These are phyloP conservation scores for Megathymus violae DNA, from an alignment of 1,140 invertebrate species.

Conservation along the genomic window DNA sequence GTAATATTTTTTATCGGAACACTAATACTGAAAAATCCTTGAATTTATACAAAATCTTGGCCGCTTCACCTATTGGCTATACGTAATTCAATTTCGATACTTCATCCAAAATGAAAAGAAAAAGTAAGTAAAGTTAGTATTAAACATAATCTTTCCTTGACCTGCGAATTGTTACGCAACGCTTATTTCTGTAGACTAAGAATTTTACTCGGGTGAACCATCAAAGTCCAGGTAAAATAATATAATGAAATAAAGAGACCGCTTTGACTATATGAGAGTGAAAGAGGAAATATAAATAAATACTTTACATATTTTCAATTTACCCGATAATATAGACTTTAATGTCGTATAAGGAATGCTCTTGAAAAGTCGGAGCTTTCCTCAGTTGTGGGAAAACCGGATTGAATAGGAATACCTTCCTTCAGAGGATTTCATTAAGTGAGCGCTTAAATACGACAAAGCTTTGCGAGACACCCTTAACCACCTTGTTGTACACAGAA, in stretches of 20 bases:
- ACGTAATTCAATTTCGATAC: no score
- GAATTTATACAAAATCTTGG: no score
- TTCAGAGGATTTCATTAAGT: conserved; percentile 50
- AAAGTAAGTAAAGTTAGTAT: no score
- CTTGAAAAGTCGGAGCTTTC: conserved; percentile 36
- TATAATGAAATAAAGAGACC: conserved; percentile 7
- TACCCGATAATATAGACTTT: conserved; percentile 31
- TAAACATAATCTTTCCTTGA: no score
- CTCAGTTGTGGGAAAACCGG: conserved; percentile 16
- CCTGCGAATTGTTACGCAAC: no score
- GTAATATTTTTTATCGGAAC: no score
- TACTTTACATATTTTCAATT: conserved; percentile 35
- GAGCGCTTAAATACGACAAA: conserved; percentile 49
- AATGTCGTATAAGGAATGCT: conserved; percentile 42
- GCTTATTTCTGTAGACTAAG: no score
- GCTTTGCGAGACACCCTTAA: conserved; percentile 41
- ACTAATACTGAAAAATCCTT: no score
- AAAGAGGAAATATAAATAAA: conserved; percentile 26
- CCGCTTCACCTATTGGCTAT: no score
- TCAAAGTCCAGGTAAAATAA: conserved; percentile 5
- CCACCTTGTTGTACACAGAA: conserved; percentile 21
- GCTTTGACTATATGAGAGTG: neutral
- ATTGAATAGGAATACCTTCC: conserved; percentile 30
- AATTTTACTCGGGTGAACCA: neutral
- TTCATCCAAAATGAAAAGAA: no score